phyloP scores from a whole-genome alignment of 2,113 vertebrate genomes.

The Neodon shergylaensis region DNA sequence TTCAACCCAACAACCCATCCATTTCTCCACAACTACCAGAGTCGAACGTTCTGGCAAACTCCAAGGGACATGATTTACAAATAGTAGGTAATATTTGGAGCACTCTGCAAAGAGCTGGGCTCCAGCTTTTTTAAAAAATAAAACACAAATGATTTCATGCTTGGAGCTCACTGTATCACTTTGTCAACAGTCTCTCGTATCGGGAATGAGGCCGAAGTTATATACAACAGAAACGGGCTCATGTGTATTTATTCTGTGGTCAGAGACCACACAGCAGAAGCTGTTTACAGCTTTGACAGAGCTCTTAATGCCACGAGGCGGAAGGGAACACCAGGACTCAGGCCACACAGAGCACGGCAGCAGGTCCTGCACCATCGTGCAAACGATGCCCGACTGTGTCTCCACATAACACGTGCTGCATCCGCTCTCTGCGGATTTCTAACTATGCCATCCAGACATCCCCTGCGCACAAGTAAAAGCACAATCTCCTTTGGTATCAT shows the following conservation, averaged over 20 bases:
- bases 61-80: conserved; percentile 87
- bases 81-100: conserved; percentile 89
- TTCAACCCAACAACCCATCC: conserved; percentile 86
- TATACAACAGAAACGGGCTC: conserved; percentile 57
- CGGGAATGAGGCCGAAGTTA: conserved; percentile 56
- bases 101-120: conserved; percentile 75
- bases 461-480: background rate
- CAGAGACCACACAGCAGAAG: conserved; percentile 80
- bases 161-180: conserved; percentile 76
- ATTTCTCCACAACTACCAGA: conserved; percentile 85
- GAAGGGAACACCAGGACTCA: conserved; percentile 20
- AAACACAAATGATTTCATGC: conserved; percentile 85
- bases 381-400: conserved; percentile 32
- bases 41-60: conserved; percentile 85
- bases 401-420: conserved; percentile 25
- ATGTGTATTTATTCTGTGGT: conserved; percentile 65
- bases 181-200: conserved; percentile 72
- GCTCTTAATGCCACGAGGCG: background rate
- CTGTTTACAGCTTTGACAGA: conserved; percentile 57
- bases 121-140: conserved; percentile 79
- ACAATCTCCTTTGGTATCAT: background rate
- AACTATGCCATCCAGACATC: conserved; percentile 51
- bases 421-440: conserved; percentile 58
- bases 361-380: background rate
- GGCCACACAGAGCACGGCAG: conserved; percentile 34